Evolutionary conservation across 1,140 invertebrate genomes (phyloP), one percentile per base, ranked within the genome.

Genomic region (Zophobas morio): DNA sequence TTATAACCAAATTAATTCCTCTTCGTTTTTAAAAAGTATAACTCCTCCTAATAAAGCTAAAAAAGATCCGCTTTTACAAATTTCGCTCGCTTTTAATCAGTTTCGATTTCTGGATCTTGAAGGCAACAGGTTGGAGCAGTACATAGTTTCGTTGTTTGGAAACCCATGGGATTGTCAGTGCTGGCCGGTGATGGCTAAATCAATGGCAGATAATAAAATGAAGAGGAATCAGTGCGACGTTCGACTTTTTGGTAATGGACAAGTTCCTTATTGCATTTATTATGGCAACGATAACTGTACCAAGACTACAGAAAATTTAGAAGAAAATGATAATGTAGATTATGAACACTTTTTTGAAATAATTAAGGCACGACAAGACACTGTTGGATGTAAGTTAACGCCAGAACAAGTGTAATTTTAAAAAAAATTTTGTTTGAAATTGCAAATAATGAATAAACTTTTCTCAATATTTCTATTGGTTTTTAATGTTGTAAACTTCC

Each of bases 91-190:
- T 42, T 66, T 66, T 32, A 66, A 66, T 20, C 20, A 66, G 39
- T 42, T n/a, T 66, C 2, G 42, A 37, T 5, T 39, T 42, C 33
- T 42, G 40, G 20, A 40, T 66, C 39, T 66, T 33, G 60, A 36
- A 42, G 20, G 33, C 4, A 36, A 66, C 60, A 66, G 20, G 20
- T 66, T 66, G 4, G 6, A 39, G 0, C 6, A 66, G 20, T 39
- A 66, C 33, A 42, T 66, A 2, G 60, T 66, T 6, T 66, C 33
- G 40, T 42, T 66, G n/a, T 66, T 42, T 40, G 60, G 60, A 1
- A 66, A 66, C 32, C 60, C 60, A 1, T 66, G 60, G 60, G 42
- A 42, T 6, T 66, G 60, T 33, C 40, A 42, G 37, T 66, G 60
- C 34, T 66, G 60, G 60, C 33, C 40, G 42, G 42, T 20, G 0